phyloP scores from a whole-genome alignment of 2,888 invertebrate species.

The Neelides folsomi region DNA sequence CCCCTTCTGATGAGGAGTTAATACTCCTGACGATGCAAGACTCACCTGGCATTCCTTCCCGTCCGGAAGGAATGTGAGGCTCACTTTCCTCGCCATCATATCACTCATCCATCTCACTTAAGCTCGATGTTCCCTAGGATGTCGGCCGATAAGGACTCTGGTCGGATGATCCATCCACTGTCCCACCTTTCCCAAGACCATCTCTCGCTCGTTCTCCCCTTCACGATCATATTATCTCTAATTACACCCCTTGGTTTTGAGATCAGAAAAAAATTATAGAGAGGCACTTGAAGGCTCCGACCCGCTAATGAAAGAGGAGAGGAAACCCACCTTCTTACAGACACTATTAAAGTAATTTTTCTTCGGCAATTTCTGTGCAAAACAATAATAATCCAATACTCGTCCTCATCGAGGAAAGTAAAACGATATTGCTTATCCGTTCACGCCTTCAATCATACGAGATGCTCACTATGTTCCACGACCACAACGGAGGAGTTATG shows the following conservation, averaged over 20 bases:
- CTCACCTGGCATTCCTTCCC: no score
- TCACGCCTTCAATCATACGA: constrained; percentile 18
- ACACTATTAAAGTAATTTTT: constrained; percentile 23
- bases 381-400: constrained; percentile 20
- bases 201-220: constrained; percentile 5
- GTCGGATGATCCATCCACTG: no score
- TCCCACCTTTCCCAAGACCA: no score
- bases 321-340: constrained; percentile 16
- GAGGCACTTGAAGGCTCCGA: constrained; percentile 29
- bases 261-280: constrained; percentile 32
- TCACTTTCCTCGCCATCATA: no score
- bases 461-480: no score
- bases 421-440: constrained; percentile 12
- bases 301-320: constrained; percentile 33
- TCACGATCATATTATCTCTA: constrained; percentile 33
- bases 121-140: no score
- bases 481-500: no score
- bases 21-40: no score
- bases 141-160: no score
- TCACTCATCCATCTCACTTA: no score
- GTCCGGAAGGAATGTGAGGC: no score
- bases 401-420: constrained; percentile 8
- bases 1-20: no score
- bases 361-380: constrained; percentile 20
- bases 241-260: constrained; percentile 31